A percentile compares a stretch with the other conserved stretches of the same genome.
These are phyloP conservation scores for Dicyrtomina minuta DNA, from an alignment of 2,888 invertebrate species.

Conservation along the genomic window DNA sequence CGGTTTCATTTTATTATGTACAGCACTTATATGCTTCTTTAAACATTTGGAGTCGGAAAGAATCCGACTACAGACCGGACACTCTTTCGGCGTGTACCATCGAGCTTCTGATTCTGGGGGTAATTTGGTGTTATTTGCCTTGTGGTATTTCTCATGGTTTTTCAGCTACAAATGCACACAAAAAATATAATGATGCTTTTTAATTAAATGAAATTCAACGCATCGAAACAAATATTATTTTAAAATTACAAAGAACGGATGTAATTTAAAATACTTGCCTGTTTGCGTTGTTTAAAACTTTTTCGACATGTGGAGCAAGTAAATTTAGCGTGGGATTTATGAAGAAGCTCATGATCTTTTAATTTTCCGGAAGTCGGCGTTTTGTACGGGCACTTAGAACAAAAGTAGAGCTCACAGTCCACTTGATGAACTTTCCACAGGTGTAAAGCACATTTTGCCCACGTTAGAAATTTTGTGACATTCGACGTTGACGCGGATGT, in stretches of 20 bases:
- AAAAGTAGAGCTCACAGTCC: conserved; percentile 77
- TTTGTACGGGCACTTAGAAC: conserved; percentile 65
- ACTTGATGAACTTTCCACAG: conserved; percentile 69
- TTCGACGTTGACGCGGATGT: no score
- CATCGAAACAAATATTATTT: background rate
- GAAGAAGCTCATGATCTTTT: conserved; percentile 49
- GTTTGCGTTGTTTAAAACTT: conserved; percentile 50
- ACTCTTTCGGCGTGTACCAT: conserved; percentile 66
- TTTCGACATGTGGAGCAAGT: conserved; percentile 49
- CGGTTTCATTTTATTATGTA: conserved; percentile 72
- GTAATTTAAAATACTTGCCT: conserved; percentile 42
- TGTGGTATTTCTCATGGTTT: conserved; percentile 52
- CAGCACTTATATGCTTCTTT: conserved; percentile 69
- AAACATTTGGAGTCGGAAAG: conserved; percentile 70
- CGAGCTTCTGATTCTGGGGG: conserved; percentile 46
- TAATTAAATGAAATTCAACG: background rate
- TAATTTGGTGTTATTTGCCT: conserved; percentile 47
- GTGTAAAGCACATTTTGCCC: conserved; percentile 69
- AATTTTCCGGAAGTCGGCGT: conserved; percentile 44
- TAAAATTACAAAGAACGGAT: background rate
- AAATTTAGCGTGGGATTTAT: conserved; percentile 38
- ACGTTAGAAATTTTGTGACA: conserved; percentile 60
- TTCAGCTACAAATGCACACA: conserved; percentile 36
- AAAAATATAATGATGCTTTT: background rate
- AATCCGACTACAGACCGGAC: conserved; percentile 67